These are phyloP conservation scores for Holcopasites calliopsidis DNA, from an alignment of 1,140 invertebrate genomes.

Conservation along the genomic window DNA sequence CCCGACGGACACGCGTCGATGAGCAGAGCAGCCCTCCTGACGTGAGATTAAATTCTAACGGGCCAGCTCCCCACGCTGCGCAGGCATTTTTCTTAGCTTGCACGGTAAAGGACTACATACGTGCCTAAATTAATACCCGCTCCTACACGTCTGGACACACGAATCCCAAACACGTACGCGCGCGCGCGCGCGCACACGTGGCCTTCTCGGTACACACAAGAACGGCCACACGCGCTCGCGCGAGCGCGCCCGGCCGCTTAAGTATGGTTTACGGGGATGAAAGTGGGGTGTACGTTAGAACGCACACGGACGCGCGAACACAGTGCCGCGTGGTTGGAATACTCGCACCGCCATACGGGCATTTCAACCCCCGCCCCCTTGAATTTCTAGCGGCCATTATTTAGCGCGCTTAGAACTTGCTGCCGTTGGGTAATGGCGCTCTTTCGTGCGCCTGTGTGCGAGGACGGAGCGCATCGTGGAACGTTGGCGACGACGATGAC, in stretches of 20 bases:
- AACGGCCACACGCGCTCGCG: not conserved
- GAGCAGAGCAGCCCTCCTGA: slow-evolving; percentile 53
- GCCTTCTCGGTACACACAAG: slow-evolving; percentile 1
- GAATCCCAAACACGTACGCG: slow-evolving; percentile 13
- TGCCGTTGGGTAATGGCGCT: slow-evolving; percentile 63
- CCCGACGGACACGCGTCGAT: slow-evolving; percentile 35
- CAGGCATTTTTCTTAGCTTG: slow-evolving; percentile 77
- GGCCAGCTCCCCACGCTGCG: slow-evolving; percentile 56
- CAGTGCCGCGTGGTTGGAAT: slow-evolving; percentile 39
- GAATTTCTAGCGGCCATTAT: slow-evolving; percentile 77
- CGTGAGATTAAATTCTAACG: slow-evolving; percentile 78
- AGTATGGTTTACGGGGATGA: slow-evolving; percentile 46
- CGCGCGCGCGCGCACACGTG: not conserved
- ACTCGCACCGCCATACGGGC: slow-evolving; percentile 60
- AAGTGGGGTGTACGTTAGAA: slow-evolving; percentile 45
- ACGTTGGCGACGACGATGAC: slow-evolving; percentile 26
- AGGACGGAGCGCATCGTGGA: slow-evolving; percentile 34
- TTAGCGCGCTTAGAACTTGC: slow-evolving; percentile 77
- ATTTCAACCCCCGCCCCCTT: slow-evolving; percentile 64
- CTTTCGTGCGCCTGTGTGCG: slow-evolving; percentile 43
- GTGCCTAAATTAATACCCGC: slow-evolving; percentile 75
- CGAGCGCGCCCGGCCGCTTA: slow-evolving; percentile 16
- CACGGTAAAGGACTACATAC: slow-evolving; percentile 67
- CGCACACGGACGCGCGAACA: slow-evolving; percentile 28
- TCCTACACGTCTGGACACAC: slow-evolving; percentile 33